Percentiles rank a stretch among this genome's conserved stretches.
These are phyloP conservation scores for Actinia equina DNA, from an alignment of 64 coral and sea anemone species.

Conservation along the genomic window DNA sequence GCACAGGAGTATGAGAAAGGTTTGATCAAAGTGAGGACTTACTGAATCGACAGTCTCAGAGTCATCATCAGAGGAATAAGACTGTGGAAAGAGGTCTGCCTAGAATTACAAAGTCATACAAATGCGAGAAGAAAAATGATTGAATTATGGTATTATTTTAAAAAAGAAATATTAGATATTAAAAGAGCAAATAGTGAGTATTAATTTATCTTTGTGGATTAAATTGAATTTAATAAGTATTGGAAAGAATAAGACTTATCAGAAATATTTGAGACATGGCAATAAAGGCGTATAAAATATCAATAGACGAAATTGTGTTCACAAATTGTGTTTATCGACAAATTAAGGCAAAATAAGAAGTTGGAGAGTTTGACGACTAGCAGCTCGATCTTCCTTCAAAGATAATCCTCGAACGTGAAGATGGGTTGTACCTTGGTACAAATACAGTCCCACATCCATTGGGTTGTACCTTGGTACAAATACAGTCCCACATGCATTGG, in stretches of 20 bases:
- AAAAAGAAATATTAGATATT: neutral
- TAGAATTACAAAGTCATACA: neutral
- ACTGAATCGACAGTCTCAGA: neutral
- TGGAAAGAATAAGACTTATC: no score
- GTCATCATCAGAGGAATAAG: neutral
- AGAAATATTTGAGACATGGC: neutral
- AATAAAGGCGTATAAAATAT: neutral
- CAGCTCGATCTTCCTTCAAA: no score
- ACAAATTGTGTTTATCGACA: no score
- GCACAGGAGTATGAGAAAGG: neutral
- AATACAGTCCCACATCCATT: no score
- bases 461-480: no score
- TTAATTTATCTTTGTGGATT: neutral
- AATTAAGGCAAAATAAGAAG: no score
- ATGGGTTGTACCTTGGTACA: no score
- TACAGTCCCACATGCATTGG: no score
- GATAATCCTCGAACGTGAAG: no score
- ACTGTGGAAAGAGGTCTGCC: constrained; percentile 6
- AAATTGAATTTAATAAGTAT: no score
- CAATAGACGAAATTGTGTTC: no score
- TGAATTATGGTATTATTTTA: neutral
- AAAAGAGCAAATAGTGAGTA: neutral
- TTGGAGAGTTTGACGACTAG: no score
- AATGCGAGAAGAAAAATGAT: neutral
- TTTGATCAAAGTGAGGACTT: constrained; percentile 1